Percentiles rank a stretch among this genome's conserved stretches.
Evolutionary conservation across 2,113 vertebrate genomes (phyloP).

Genomic region (Egretta garzetta): DNA sequence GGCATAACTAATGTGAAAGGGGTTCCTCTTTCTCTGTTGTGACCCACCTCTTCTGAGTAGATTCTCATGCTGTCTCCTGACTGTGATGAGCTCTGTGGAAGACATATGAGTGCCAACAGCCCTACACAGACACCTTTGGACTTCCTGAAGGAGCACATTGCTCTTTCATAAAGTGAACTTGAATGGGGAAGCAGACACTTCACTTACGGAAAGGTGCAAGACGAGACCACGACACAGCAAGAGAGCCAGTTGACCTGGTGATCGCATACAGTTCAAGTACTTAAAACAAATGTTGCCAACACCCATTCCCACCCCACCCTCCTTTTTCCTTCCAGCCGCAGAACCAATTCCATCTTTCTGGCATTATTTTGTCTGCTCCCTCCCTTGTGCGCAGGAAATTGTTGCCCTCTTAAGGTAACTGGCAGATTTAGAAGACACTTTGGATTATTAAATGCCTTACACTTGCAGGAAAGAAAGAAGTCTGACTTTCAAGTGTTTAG

Average conservation of each 20-base stretch:
- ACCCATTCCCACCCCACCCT: background rate
- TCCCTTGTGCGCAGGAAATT: constrained; percentile 19
- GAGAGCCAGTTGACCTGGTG: constrained; percentile 32
- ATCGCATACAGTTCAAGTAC: background rate
- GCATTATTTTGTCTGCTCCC: constrained; percentile 36
- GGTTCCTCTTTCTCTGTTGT: constrained; percentile 34
- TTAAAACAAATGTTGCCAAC: constrained; percentile 27
- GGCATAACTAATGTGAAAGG: constrained; percentile 71
- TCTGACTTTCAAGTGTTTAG: constrained; percentile 15
- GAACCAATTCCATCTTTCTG: constrained; percentile 2
- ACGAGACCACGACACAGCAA: background rate
- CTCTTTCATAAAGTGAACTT: constrained; percentile 5
- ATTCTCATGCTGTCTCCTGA: constrained; percentile 26
- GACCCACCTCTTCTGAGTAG: constrained; percentile 30
- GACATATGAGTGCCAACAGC: constrained; percentile 53
- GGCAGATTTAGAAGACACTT: constrained; percentile 22
- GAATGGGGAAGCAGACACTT: background rate
- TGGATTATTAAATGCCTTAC: constrained; percentile 73
- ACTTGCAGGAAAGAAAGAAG: constrained; percentile 12
- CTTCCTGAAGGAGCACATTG: constrained; percentile 23
- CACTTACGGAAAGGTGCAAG: constrained; percentile 13
- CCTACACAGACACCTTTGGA: constrained; percentile 28
- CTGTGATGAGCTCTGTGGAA: constrained; percentile 29
- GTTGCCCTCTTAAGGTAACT: constrained; percentile 21
- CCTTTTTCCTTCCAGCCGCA: constrained; percentile 21